Percentiles rank a stretch among this genome's conserved stretches.
phyloP scores from a whole-genome alignment of 92 coral and sea anemone genomes.

The Virgularia gustaviana region DNA sequence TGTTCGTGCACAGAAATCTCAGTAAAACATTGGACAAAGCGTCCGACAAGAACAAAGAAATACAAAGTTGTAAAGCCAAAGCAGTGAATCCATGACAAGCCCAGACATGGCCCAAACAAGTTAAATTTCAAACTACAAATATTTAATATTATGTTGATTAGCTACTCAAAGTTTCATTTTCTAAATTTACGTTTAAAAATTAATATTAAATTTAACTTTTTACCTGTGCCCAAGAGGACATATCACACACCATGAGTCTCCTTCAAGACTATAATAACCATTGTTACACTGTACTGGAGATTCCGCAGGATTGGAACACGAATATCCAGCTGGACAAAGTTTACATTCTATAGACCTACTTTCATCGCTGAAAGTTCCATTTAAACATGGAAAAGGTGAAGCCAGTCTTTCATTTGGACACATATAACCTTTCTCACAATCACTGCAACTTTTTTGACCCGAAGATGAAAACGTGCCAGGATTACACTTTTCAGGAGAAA shows the following conservation, averaged over 20 bases:
- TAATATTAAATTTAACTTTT: background rate
- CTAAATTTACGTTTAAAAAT: too few species aligned
- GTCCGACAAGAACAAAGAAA: too few species aligned
- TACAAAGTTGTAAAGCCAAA: too few species aligned
- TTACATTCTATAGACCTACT: conserved; percentile 46
- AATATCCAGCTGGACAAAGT: conserved; percentile 61
- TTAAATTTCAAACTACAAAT: too few species aligned
- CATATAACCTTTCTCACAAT: conserved; percentile 64
- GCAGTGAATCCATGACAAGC: too few species aligned
- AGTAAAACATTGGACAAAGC: too few species aligned
- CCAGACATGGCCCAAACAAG: too few species aligned
- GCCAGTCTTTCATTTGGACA: conserved; percentile 65
- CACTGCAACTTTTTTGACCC: conserved; percentile 60
- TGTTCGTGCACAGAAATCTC: too few species aligned
- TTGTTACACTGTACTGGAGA: conserved; percentile 58
- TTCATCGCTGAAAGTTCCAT: conserved; percentile 67
- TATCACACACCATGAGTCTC: conserved; percentile 38
- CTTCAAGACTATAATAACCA: conserved; percentile 65
- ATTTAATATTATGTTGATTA: too few species aligned
- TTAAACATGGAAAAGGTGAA: conserved; percentile 63
- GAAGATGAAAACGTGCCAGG: conserved; percentile 65
- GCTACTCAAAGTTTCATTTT: too few species aligned
- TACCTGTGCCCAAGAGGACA: conserved; percentile 80
- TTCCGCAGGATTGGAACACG: conserved; percentile 51
- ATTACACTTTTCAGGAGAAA: conserved; percentile 43